Base-by-base conservation (phyloP, 1,140 invertebrate genomes). In the Orchestia grillus region DNA sequence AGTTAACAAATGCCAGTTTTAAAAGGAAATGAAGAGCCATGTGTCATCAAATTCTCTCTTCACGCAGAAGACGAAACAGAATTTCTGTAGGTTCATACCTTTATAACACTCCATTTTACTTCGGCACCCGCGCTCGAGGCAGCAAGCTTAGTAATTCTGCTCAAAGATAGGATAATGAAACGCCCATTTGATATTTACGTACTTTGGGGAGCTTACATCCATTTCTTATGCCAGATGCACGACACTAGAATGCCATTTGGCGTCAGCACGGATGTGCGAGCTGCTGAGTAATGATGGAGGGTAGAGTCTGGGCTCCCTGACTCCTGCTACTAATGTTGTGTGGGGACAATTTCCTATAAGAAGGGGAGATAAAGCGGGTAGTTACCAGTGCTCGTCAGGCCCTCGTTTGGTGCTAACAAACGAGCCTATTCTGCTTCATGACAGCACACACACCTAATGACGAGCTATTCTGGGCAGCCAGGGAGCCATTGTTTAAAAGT, bases 301-400 rank as follows among this genome's bases (percentile, higher is more conserved):
- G 62, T 19, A 77, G 62, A 77, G 28, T 28, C 36, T 28, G 36
- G 1, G 62, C 62, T 23, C 62, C 36, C 62, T 36, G 62, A 77
- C 62, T 77, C 62, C 62, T 36, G 62, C 62, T 23, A 28, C 62
- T 77, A 77, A 77, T 77, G 62, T 77, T 77, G 62, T 77, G 62
- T 77, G 62, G 62, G 62, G 62, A 77, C 62, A 77, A 77, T 77
- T 77, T 77, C 62, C 62, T 77, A 77, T 77, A 77, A 77, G 62
- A 77, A 77, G 62, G 62, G 62, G 62, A 77, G 62, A 77, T 77
- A 77, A 77, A 77, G 62, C 62, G 28, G 28, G 62, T 77, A 77
- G 62, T 77, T 77, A 77, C 62, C 62, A 77, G 62, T 77, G 62
- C 62, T 77, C 62, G 62, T 77, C 62, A 77, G 62, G 62, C 62